phyloP scores from a whole-genome alignment of 2,797 vertebrate species.

The Botia kubotai region DNA sequence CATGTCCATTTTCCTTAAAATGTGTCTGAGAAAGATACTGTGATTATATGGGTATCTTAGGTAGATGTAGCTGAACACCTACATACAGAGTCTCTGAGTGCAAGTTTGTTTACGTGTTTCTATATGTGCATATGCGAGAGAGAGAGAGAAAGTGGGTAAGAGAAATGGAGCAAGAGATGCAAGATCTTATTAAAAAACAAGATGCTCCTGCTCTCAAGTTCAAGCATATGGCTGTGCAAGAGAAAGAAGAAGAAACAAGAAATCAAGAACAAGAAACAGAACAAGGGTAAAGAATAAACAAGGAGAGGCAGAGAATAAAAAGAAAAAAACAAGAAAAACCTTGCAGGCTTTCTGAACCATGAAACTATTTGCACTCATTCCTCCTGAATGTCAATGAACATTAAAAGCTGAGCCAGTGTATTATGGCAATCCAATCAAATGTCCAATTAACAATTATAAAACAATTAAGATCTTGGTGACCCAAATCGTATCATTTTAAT shows the following conservation, averaged over 20 bases:
- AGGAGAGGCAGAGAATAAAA: conserved; percentile 9
- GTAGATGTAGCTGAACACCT: not conserved
- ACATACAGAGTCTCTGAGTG: conserved; percentile 6
- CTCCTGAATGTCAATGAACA: not conserved
- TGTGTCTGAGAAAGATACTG: not conserved
- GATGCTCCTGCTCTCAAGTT: not conserved
- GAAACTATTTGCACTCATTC: not conserved
- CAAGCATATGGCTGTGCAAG: not conserved
- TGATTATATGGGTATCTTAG: not conserved
- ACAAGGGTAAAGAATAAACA: conserved; percentile 20
- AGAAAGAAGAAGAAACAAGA: conserved; percentile 11
- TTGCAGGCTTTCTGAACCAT: not conserved
- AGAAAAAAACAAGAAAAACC: not conserved
- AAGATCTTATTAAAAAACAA: not conserved
- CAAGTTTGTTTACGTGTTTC: conserved; percentile 14
- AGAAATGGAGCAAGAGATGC: not conserved
- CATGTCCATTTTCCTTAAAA: not conserved
- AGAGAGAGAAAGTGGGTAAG: conserved; percentile 14
- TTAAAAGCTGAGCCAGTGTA: not conserved
- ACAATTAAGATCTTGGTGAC: not conserved
- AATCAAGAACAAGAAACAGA: conserved; percentile 7
- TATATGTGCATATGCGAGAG: not conserved
- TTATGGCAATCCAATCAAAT: conserved; percentile 1
- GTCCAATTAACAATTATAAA: not conserved
- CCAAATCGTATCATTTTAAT: not conserved